Evolutionary conservation across 1,140 invertebrate genomes (phyloP), one percentile per base, ranked within the genome.

Genomic region (Asobara japonica): DNA sequence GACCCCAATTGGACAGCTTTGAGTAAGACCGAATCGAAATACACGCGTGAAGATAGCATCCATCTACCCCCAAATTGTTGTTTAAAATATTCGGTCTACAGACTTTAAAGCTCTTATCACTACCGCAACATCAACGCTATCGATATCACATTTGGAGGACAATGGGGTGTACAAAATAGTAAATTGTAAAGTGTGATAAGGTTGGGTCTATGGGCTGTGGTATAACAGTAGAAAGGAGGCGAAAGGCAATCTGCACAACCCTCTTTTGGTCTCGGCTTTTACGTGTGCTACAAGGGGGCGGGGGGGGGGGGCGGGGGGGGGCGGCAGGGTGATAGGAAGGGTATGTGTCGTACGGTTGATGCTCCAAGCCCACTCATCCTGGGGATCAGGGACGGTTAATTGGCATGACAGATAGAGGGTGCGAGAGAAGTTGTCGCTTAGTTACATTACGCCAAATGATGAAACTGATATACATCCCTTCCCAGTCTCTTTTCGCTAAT

Each of bases 331-430:
- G 64, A 27, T 7, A 64, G 64, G 31, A 27, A 18, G 38, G 27
- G 29, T 45, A 45, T 22, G 41, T 64, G 69, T 41, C 33, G 30
- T 38, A 61, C 33, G 38, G 60, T 56, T 45, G 62, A 51, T 31
- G 65, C 16, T 29, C 69, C 65, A 60, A 30, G 25, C 48, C 67
- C 56, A 65, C 64, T 75, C 18, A 30, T 18, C 60, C 29, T 65
- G 76, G 76, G 77, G 70, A 77, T 76, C 75, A 80, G 77, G 77
- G 74, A 77, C 76, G 80, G 78, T 82, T 84, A 84, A 84, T 83
- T 84, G 83, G 81, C 81, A 80, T 83, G 83, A 83, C 82, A 80
- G 82, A 84, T 83, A 82, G 82, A 81, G 83, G 83, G 82, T 83
- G 83, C 80, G 83, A 82, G 81, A 83, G 79, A 79, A 80, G 79